Base-by-base conservation (phyloP, 2,888 invertebrate species). In the Ennomos fuscantarius region DNA sequence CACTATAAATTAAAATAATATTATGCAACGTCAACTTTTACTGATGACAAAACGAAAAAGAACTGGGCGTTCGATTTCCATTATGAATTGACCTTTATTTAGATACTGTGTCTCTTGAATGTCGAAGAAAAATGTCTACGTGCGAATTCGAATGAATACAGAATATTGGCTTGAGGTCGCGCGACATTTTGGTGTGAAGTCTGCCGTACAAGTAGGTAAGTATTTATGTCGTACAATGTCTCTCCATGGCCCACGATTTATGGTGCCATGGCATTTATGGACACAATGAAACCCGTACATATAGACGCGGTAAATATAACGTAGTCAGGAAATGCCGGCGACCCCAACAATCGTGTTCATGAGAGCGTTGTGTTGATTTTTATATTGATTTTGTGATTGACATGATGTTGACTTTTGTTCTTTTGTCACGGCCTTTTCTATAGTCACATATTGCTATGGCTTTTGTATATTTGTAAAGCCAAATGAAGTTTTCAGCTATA, bases 241-340 rank as follows among this genome's bases (percentile, higher is more conserved):
- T 76, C 73, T 81, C 79, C 85, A 82, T 76, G 82, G 79, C 69
- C 69, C 75, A 70, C 76, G 81, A 81, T 86, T 89, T 86, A 88
- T 84, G 84, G 78, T 81, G 86, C 76, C 87, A 79, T 79, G 89
- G 74, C 90, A 87, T 89, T 89, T 89, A 84, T 76, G 74, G 76
- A 75, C 75, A 82, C 82, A 84, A 83, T 75, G 70, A 69, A 70
- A 56, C 42, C 47, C 46, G 51, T 35, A 41, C 45, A 24, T 24
- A 24, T 24, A 40, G 40, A 61, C 58, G 55, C 52, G 76, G 68
- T 68, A 65, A 68, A 66, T 69, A 63, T 65, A 66, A 67, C 65
- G 66, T 70, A 73, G 60, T 60, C 63, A 60, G 63, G 62, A 54
- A 60, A 60, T 55, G 62, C 52, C 53, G 41, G 32, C 34, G 53